Evolutionary conservation across 2,888 invertebrate genomes (phyloP).

Genomic region (Lapara coniferarum): DNA sequence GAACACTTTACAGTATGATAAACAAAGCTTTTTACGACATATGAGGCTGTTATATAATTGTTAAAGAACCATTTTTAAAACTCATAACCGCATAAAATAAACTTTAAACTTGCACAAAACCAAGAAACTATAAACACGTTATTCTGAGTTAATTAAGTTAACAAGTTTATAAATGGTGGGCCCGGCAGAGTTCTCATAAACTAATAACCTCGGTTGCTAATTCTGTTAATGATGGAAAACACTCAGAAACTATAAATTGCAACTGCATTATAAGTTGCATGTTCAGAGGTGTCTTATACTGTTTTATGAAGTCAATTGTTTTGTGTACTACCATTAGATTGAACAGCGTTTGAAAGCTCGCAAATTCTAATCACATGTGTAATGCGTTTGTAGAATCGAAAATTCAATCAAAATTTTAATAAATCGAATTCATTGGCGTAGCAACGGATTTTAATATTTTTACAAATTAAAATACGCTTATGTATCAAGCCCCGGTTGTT

Average conservation of each 20-base stretch:
- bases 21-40: no score
- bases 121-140: background rate
- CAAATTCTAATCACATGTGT: background rate
- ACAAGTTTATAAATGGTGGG: background rate
- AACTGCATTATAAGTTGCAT: background rate
- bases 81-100: background rate
- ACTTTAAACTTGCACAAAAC: background rate
- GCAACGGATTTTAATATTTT: no score
- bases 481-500: no score
- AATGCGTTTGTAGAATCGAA: background rate
- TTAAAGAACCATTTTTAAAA: background rate
- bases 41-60: background rate
- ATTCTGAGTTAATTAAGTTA: background rate
- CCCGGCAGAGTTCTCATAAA: background rate
- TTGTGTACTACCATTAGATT: background rate
- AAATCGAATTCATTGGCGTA: no score
- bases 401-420: no score
- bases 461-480: no score
- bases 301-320: background rate
- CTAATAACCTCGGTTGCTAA: background rate
- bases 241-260: background rate
- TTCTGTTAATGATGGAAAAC: background rate
- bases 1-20: no score
- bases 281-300: no score
- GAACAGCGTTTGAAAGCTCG: background rate